Base-by-base conservation (phyloP, 30 jellyfish, hydroid and myxozoan species). In the Hydractinia symbiolongicarpus region DNA sequence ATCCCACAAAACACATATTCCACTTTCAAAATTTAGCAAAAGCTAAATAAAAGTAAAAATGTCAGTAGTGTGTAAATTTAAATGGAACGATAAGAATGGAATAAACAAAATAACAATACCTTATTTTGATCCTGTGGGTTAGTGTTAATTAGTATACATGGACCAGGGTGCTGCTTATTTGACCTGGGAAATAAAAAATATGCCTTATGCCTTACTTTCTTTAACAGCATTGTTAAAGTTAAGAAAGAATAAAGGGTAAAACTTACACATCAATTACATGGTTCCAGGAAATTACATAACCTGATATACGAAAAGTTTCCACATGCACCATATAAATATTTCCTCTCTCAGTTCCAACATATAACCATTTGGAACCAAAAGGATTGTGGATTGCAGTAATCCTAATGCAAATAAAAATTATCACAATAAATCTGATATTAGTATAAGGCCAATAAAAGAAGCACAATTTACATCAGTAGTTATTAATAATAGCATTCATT, bases 341-440 rank as follows among this genome's bases (percentile, higher is more conserved):
- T 53, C 99, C 99, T 53, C 96, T 89, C 68, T 94, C 99, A 16
- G 99, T 94, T 56, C 99, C 99, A 57, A 94, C 99, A 84, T 94
- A 94, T 68, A 94, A 80, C 99, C 99, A 94, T 55, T 89, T 88
- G 61, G 96, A 84, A 14, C 93, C 83, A 73, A 88, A 94, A 16
- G 96, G 99, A 10, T 79, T 78, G 67, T 91, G 88, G 6, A 94
- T 76, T 72, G 91, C 91, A 5, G 96, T 78, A 53, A 94, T 82
- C 58, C 99, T 94, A 81, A 61, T 52, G 79, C n/a, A 4, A 68
- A 21, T 7, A 55, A 51, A 74, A 78, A 21, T 13, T 54, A 78
- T 21, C 4, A 73, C 53, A 72, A 14, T 73, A 13, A 13, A 21
- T 68, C 16, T 1, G 14, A 0, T 11, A 1, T 1, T 3, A 68